Percentiles rank a stretch among this genome's conserved stretches.
Evolutionary conservation across 2,797 vertebrate species (phyloP).

Genomic region (Mus caroli): DNA sequence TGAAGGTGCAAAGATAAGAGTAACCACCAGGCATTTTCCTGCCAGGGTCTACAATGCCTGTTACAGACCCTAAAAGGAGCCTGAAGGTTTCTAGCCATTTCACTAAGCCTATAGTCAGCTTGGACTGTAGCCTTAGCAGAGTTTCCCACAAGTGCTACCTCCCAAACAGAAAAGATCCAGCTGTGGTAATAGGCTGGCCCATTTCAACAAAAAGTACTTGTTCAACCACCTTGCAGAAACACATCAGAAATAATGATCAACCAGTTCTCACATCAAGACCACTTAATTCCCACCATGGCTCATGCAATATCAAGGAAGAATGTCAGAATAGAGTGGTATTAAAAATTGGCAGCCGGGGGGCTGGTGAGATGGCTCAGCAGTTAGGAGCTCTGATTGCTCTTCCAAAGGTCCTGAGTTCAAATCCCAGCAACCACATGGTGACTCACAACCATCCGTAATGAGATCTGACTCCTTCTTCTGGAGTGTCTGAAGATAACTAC

Average conservation of each 20-base stretch:
- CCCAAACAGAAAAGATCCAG: background rate
- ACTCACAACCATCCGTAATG: no score
- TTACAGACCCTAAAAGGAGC: background rate
- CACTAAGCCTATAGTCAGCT: background rate
- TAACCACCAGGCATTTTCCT: background rate
- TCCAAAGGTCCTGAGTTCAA: no score
- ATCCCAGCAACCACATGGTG: no score
- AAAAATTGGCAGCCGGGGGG: no score
- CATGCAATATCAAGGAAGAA: background rate
- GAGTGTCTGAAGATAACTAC: no score
- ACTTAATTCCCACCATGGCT: background rate
- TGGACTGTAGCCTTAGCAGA: background rate
- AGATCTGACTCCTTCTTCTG: no score
- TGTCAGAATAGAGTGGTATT: background rate
- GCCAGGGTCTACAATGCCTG: background rate
- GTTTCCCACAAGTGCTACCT: background rate
- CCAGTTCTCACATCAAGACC: background rate
- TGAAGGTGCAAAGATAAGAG: background rate
- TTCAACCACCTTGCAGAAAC: background rate
- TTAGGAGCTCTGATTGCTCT: no score
- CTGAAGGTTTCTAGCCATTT: background rate
- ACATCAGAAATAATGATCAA: background rate
- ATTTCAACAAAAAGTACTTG: background rate
- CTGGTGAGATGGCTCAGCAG: no score
- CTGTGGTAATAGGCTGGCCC: background rate